These are phyloP conservation scores for Jaculus jaculus DNA, from an alignment of 2,113 vertebrate species.

Conservation along the genomic window DNA sequence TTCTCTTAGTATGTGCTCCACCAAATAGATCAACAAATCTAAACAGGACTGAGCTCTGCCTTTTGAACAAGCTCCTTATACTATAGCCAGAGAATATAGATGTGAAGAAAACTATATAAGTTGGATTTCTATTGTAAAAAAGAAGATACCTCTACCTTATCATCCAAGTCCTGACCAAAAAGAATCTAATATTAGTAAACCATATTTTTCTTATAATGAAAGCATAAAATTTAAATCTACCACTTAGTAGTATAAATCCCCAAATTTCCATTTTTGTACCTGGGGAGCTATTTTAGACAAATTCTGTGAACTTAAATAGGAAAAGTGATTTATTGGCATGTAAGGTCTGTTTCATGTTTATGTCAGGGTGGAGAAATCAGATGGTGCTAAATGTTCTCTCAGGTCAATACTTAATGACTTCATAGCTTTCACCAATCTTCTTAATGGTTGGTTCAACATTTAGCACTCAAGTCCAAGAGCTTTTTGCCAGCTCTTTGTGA, in stretches of 20 bases:
- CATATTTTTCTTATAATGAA: slow-evolving; percentile 56
- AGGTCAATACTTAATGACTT: slow-evolving; percentile 82
- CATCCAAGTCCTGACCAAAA: background rate
- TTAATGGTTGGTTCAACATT: slow-evolving; percentile 79
- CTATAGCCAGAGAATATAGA: background rate
- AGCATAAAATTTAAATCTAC: slow-evolving; percentile 62
- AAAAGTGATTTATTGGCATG: slow-evolving; percentile 79
- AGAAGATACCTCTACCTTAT: slow-evolving; percentile 5
- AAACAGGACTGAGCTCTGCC: background rate
- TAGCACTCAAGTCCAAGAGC: slow-evolving; percentile 75
- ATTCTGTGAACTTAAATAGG: slow-evolving; percentile 78
- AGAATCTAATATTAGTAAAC: slow-evolving; percentile 56
- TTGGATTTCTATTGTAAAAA: slow-evolving; percentile 52
- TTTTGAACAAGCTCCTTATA: slow-evolving; percentile 24
- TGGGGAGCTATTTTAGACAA: slow-evolving; percentile 78
- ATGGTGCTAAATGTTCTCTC: slow-evolving; percentile 81
- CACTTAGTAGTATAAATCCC: slow-evolving; percentile 63
- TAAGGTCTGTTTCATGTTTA: slow-evolving; percentile 74
- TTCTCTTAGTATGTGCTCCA: background rate
- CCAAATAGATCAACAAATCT: slow-evolving; percentile 11
- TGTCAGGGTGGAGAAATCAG: slow-evolving; percentile 77
- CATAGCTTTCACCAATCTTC: slow-evolving; percentile 75
- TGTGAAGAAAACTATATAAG: slow-evolving; percentile 27
- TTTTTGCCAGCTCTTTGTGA: slow-evolving; percentile 74
- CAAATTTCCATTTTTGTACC: slow-evolving; percentile 70